These are phyloP conservation scores for Chloropsis hardwickii DNA, from an alignment of 2,113 vertebrate species.

Conservation along the genomic window DNA sequence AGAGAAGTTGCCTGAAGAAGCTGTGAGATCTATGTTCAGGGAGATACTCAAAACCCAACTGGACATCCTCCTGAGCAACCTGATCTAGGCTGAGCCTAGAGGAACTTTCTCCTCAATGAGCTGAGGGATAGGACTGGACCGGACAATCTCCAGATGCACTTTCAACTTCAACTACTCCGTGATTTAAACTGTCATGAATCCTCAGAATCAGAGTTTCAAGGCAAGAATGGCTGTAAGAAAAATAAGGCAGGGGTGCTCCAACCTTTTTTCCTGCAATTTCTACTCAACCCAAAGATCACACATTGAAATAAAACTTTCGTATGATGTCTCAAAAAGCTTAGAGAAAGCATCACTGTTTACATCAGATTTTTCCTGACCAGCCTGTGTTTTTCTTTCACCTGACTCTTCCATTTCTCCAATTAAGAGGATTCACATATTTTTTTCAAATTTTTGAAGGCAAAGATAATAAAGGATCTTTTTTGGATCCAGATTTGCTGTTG, in stretches of 20 bases:
- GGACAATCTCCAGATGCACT: background rate
- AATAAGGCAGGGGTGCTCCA: background rate
- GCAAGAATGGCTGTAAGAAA: background rate
- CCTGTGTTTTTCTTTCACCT: background rate
- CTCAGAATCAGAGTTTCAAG: background rate
- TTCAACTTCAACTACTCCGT: background rate
- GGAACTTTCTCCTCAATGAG: background rate
- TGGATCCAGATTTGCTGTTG: background rate
- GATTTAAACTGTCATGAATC: background rate
- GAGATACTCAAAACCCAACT: background rate
- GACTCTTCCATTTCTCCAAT: background rate
- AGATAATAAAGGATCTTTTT: background rate
- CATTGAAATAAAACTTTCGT: background rate
- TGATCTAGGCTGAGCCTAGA: background rate
- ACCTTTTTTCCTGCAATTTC: background rate
- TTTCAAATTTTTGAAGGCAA: background rate
- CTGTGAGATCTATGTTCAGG: background rate
- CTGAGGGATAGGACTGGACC: background rate
- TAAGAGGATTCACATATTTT: background rate
- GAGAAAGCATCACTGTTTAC: background rate
- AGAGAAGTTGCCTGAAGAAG: background rate
- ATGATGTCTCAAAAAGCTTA: background rate
- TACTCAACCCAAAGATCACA: background rate
- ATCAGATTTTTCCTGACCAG: background rate
- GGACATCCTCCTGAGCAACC: background rate